These are phyloP conservation scores for Oxyruncus cristatus DNA, from an alignment of 2,113 vertebrate genomes.

Conservation along the genomic window DNA sequence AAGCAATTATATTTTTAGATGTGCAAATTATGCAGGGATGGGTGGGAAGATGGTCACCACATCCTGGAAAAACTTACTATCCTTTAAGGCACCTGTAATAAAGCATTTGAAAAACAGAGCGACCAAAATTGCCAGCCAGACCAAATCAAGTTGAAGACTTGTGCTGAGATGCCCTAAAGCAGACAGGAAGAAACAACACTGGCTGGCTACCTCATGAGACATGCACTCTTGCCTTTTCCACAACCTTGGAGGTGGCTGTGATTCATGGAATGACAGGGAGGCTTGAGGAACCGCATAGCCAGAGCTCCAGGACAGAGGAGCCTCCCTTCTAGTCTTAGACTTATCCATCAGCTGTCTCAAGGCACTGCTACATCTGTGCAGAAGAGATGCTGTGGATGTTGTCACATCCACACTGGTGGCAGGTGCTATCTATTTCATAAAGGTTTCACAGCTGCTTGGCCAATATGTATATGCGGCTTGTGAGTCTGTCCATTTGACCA, in stretches of 20 bases:
- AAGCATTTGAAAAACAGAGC: neutral
- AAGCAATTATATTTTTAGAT: neutral
- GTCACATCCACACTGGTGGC: neutral
- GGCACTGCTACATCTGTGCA: neutral
- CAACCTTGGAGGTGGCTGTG: neutral
- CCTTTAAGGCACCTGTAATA: neutral
- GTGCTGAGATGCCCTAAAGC: neutral
- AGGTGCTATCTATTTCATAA: neutral
- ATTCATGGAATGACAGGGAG: neutral
- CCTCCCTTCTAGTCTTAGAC: neutral
- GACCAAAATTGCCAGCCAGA: neutral
- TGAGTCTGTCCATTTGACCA: neutral
- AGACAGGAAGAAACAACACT: neutral
- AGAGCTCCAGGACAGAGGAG: neutral
- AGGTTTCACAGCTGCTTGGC: neutral
- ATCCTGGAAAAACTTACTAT: neutral
- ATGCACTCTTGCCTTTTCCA: neutral
- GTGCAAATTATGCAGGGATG: neutral
- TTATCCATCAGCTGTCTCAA: neutral
- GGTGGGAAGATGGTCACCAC: neutral
- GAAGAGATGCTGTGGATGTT: neutral
- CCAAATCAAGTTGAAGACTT: neutral
- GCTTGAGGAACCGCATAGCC: neutral
- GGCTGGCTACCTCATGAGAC: neutral
- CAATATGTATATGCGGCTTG: accelerated